These are phyloP conservation scores for Melanchra persicariae DNA, from an alignment of 2,888 invertebrate species.

Conservation along the genomic window DNA sequence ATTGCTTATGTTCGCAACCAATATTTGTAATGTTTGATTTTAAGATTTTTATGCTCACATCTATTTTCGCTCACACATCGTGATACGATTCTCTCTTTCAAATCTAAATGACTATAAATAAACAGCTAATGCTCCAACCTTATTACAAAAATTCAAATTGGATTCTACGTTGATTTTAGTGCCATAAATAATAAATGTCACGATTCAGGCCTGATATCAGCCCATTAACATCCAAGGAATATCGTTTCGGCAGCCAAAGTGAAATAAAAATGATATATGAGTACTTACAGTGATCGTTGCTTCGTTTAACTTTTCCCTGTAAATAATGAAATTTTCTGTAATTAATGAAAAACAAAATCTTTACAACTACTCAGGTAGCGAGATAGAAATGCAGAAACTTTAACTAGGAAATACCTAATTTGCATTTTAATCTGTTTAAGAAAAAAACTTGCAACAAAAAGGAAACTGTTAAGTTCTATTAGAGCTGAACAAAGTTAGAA, in stretches of 20 bases:
- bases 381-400: conserved; percentile 24
- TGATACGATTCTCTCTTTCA: conserved; percentile 1
- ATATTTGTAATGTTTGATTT: conserved; percentile 52
- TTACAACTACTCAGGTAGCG: conserved; percentile 2
- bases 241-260: conserved; percentile 24
- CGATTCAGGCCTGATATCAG: conserved; percentile 36
- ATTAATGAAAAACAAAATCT: conserved; percentile 49
- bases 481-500: conserved; percentile 50
- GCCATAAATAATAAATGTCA: conserved; percentile 43
- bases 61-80: conserved; percentile 6
- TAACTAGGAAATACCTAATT: conserved; percentile 44
- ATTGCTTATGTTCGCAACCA: conserved; percentile 46
- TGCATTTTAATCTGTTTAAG: conserved; percentile 54
- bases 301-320: conserved; percentile 63
- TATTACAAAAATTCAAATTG: conserved; percentile 20
- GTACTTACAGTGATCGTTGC: conserved; percentile 70
- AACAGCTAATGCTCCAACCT: neutral
- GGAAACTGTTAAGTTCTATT: conserved; percentile 51
- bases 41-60: conserved; percentile 37
- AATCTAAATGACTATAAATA: conserved; percentile 28
- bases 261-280: conserved; percentile 53
- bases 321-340: conserved; percentile 64
- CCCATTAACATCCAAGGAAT: conserved; percentile 35
- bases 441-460: conserved; percentile 42
- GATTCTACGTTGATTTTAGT: conserved; percentile 34